Base-by-base conservation (phyloP, 2,888 invertebrate species). In the Platycheirus albimanus region DNA sequence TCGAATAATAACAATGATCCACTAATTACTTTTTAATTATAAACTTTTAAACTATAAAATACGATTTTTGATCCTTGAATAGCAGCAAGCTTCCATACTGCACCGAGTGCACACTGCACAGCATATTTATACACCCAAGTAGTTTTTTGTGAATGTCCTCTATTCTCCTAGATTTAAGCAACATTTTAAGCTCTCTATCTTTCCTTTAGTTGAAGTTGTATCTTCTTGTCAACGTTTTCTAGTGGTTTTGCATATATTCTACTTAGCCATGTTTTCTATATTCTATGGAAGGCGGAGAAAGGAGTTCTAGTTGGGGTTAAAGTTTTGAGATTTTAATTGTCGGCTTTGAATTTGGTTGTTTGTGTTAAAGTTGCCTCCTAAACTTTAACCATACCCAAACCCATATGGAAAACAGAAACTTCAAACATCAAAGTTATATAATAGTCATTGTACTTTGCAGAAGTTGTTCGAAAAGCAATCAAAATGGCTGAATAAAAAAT, bases 1-100 rank as follows among this genome's bases (percentile, higher is more conserved):
- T 45, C 28, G 13, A 52, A 49, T 30, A 56, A 66, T 52, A 75
- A 79, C 51, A 54, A 67, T 80, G 74, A 80, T 70, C 63, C 45
- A 17, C 64, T 80, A 75, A 80, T 80, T 80, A 75, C 75, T 80
- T 80, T 70, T 80, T 75, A 80, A 75, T 80, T 80, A 80, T 51
- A 80, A 80, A 80, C 70, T 80, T 80, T 54, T 61, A 70, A 10
- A 66, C 64, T 47, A 63, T 70, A 58, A 75, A 45, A 33, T 15
- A 66, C n/a, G n/a, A 72, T 45, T 72, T 64, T 66, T 66, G 66
- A 45, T 69, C 15, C 56, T 49, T 24, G 4, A 15, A 24, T 24
- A 41, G 28, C 47, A 63, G 54, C 54, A 30, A 49, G n/a, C 28
- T 4, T 24, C 24, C 6, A 24, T n/a, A n/a, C 6, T 24, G 24